Percentiles rank a stretch among this genome's conserved stretches.
phyloP scores from a whole-genome alignment of 2,888 invertebrate species.

The Apamea crenata region DNA sequence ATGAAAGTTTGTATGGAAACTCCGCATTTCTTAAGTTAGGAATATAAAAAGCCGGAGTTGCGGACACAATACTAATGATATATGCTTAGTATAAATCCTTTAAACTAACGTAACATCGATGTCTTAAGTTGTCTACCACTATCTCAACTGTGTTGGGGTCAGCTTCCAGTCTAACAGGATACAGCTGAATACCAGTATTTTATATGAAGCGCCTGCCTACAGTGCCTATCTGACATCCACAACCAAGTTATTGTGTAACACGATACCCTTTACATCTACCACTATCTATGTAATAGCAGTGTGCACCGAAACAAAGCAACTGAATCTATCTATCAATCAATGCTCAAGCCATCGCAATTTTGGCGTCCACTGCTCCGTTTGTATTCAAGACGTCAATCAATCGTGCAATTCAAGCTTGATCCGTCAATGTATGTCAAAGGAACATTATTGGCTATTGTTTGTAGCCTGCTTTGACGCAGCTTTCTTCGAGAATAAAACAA shows the following conservation, averaged over 20 bases:
- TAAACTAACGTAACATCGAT: background rate
- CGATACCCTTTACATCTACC: background rate
- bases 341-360: background rate
- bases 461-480: background rate
- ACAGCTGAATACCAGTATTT: background rate
- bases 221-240: background rate
- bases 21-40: no score
- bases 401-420: constrained; percentile 5
- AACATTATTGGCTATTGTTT: constrained; percentile 16
- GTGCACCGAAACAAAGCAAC: constrained; percentile 20
- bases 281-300: background rate
- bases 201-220: background rate
- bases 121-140: background rate
- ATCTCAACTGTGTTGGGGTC: background rate
- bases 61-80: background rate
- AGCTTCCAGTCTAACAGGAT: background rate
- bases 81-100: no score
- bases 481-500: background rate
- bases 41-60: no score
- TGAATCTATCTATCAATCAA: constrained; percentile 45
- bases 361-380: constrained; percentile 6
- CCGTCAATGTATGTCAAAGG: constrained; percentile 11
- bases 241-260: background rate
- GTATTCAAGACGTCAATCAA: constrained; percentile 41
- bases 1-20: no score